Evolutionary conservation across 2,113 vertebrate species (phyloP).

Genomic region (Polypterus bichir): DNA sequence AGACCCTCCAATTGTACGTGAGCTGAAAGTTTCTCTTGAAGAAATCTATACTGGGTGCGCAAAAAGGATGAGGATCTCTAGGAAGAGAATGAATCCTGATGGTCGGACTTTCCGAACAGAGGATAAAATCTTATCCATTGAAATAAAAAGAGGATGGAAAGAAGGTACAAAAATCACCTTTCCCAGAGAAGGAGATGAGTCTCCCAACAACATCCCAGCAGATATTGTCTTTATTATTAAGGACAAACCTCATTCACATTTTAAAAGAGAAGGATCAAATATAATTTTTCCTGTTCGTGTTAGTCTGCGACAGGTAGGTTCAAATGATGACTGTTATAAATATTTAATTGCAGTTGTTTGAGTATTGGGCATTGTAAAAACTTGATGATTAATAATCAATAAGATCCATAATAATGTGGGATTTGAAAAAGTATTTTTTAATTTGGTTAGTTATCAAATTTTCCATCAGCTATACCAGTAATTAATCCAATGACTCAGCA

Average conservation of each 20-base stretch:
- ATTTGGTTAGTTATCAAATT: too few relatives aligned
- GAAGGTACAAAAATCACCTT: slow-evolving; percentile 98
- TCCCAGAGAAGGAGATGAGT: slow-evolving; percentile 88
- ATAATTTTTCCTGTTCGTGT: slow-evolving; percentile 84
- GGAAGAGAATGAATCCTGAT: slow-evolving; percentile 84
- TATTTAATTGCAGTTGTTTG: too few relatives aligned
- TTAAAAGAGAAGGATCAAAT: slow-evolving; percentile 90
- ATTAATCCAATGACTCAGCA: too few relatives aligned
- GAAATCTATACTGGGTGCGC: slow-evolving; percentile 90
- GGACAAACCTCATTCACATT: slow-evolving; percentile 88
- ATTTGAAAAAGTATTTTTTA: too few relatives aligned
- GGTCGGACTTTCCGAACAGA: slow-evolving; percentile 78
- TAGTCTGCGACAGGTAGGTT: slow-evolving; percentile 83
- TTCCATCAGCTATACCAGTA: too few relatives aligned
- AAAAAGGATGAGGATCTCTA: slow-evolving; percentile 93
- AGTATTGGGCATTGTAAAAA: too few relatives aligned
- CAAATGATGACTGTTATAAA: background rate
- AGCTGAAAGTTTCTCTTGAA: slow-evolving; percentile 85
- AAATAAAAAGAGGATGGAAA: slow-evolving; percentile 96
- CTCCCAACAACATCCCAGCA: slow-evolving; percentile 77
- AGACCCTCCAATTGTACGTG: slow-evolving; percentile 88
- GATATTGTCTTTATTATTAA: slow-evolving; percentile 97
- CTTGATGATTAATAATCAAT: too few relatives aligned
- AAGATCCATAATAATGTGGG: too few relatives aligned
- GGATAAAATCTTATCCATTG: slow-evolving; percentile 94